A percentile compares a stretch with the other conserved stretches of the same genome.
Conservation (phyloP, 1,140 invertebrate species). For the Habropoda laboriosa region DNA sequence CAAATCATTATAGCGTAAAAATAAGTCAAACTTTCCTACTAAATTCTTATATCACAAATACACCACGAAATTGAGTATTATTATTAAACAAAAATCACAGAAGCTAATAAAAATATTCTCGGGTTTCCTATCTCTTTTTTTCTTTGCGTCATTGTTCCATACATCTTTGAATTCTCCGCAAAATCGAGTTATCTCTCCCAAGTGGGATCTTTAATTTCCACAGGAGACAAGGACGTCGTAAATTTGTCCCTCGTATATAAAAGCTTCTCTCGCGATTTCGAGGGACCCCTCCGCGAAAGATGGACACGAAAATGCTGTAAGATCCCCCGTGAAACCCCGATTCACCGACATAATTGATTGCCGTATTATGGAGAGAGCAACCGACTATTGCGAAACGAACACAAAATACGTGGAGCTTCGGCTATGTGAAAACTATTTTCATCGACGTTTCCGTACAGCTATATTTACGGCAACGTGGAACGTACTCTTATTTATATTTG, state of each 20-base stretch:
- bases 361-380: background rate
- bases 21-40: too few species aligned
- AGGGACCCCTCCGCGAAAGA: background rate
- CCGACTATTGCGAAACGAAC: background rate
- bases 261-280: background rate
- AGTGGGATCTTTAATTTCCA: background rate
- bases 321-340: background rate
- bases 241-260: slow-evolving; percentile 19
- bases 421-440: slow-evolving; percentile 4
- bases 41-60: too few species aligned
- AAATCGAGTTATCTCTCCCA: background rate
- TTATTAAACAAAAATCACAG: too few species aligned
- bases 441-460: slow-evolving; percentile 1
- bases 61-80: too few species aligned
- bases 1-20: too few species aligned
- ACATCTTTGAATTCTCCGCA: background rate
- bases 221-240: slow-evolving; percentile 4
- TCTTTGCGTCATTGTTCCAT: background rate
- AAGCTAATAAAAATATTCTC: too few species aligned
- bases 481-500: background rate
- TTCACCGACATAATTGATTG: slow-evolving; percentile 19
- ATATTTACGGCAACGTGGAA: background rate
- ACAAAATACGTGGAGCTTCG: background rate
- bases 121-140: too few species aligned
- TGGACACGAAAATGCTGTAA: background rate